Percentiles rank a stretch among this genome's conserved stretches.
Evolutionary conservation across 2,797 vertebrate genomes (phyloP).

Genomic region (Pseudomugil tenellus): DNA sequence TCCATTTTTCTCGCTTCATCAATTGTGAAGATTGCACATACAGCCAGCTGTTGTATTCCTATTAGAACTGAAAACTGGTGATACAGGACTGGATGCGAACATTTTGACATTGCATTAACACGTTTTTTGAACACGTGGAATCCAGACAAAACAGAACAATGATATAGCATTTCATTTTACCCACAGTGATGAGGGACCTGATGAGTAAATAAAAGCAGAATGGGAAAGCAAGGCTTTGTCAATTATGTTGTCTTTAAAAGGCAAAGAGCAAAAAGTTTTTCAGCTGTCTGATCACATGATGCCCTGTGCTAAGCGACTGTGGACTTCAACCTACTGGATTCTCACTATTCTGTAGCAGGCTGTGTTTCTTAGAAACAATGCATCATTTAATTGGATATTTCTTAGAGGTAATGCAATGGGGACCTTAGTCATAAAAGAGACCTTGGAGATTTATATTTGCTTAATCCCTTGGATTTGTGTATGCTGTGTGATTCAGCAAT

Average conservation of each 20-base stretch:
- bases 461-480: constrained; percentile 77
- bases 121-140: no score
- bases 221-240: constrained; percentile 14
- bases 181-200: not conserved
- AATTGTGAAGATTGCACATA: no score
- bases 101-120: no score
- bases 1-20: no score
- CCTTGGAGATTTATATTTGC: constrained; percentile 75
- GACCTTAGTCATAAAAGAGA: constrained; percentile 68
- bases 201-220: constrained; percentile 5
- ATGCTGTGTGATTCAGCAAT: constrained; percentile 68
- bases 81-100: no score
- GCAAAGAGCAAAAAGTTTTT: constrained; percentile 21
- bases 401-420: constrained; percentile 72
- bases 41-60: no score
- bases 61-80: no score
- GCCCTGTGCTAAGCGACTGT: constrained; percentile 27
- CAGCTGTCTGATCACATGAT: constrained; percentile 43
- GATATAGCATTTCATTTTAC: not conserved
- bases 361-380: constrained; percentile 70
- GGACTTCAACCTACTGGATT: constrained; percentile 41
- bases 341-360: constrained; percentile 45
- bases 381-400: constrained; percentile 80
- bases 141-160: not conserved
- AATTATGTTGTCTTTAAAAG: constrained; percentile 22